Base-by-base conservation (phyloP, 2,888 invertebrate species). In the Acanthosepion pharaonis region DNA sequence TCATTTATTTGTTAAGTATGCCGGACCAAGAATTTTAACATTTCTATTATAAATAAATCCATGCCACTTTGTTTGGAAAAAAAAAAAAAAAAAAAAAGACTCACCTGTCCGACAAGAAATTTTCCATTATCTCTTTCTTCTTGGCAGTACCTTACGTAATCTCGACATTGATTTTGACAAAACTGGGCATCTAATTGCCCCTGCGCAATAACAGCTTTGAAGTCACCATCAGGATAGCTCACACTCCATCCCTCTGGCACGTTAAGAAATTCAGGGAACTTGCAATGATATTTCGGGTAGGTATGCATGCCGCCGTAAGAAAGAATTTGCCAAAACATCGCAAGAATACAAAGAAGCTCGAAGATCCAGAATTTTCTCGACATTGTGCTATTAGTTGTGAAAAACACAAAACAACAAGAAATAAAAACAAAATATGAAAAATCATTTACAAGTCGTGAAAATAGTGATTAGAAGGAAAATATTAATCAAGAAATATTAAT, bases 61-160 rank as follows among this genome's bases (percentile, higher is more conserved):
- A 42, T 42, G 42, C 3, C 42, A 42, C 28, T 42, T 42, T 42
- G 2, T 42, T 42, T 42, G 42, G 42, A 42, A 42, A 42, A 42
- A 3, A 42, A 42, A 42, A 42, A 3, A 42, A 42, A 42, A 3
- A 42, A 42, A 42, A 42, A 3, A 42, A 42, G 2, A 42, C 93
- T 93, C 59, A 94, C 94, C 53, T 94, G 94, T 48, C 64, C 64
- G 64, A 94, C 94, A 55, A 94, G 64, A 64, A 33, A 94, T 59
- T 64, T 55, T 55, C 94, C 94, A 11, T 48, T 64, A 42, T 64
- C 64, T 55, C 48, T 55, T 15, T 94, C 64, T 64, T 94, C 64
- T 48, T 94, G 94, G 94, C 94, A 94, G 42, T 64, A 94, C 42
- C 94, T 55, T 33, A 64, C 94, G 94, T 55, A 94, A 20, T 94